Conservation (phyloP, 2,888 invertebrate species). For the Chirona hameri region DNA sequence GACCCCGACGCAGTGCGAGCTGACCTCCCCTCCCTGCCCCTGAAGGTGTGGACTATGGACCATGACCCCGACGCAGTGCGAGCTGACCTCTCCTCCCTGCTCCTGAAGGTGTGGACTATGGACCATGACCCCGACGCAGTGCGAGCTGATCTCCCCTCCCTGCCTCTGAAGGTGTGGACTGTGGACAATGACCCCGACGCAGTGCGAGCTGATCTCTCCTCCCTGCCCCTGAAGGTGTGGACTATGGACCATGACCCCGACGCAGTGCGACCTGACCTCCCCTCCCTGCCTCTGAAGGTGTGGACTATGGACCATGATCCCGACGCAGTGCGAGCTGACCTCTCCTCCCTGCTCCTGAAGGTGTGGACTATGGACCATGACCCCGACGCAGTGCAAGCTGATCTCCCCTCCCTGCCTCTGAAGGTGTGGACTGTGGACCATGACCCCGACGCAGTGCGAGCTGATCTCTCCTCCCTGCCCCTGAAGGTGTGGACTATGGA, state of each 20-base stretch:
- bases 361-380: constrained; percentile 76
- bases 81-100: constrained; percentile 68
- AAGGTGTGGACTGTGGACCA: constrained; percentile 72
- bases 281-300: constrained; percentile 53
- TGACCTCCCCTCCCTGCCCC: too few species aligned
- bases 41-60: constrained; percentile 68
- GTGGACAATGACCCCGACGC: constrained; percentile 77
- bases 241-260: constrained; percentile 76
- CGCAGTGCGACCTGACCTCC: constrained; percentile 79
- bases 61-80: too few species aligned
- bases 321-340: too few species aligned
- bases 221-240: constrained; percentile 56
- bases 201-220: constrained; percentile 76
- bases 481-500: constrained; percentile 65
- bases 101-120: constrained; percentile 64
- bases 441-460: constrained; percentile 73
- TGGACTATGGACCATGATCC: constrained; percentile 78
- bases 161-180: constrained; percentile 60
- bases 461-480: too few species aligned
- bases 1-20: constrained; percentile 71
- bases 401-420: constrained; percentile 59
- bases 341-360: constrained; percentile 55
- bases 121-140: too few species aligned
- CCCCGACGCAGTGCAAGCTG: too few species aligned
- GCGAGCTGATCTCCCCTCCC: constrained; percentile 70